Evolutionary conservation across 2,888 invertebrate species (phyloP).

Genomic region (Troides oblongomaculatus): DNA sequence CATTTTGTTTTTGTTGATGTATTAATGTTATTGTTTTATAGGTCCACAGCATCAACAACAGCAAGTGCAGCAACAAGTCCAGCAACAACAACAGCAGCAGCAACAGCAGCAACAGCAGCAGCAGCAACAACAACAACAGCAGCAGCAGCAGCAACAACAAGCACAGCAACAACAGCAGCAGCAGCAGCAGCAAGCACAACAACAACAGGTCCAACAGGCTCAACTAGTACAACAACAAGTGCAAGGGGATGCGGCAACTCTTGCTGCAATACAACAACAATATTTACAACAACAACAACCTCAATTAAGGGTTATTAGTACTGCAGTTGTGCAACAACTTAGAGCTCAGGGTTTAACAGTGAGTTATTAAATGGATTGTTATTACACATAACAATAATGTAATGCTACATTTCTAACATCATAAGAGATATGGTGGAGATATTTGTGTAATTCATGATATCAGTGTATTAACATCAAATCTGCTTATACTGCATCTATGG

Average conservation of each 20-base stretch:
- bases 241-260: conserved; percentile 70
- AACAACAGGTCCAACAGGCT: conserved; percentile 64
- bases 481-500: conserved; percentile 5
- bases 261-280: conserved; percentile 75
- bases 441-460: conserved; percentile 2
- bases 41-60: conserved; percentile 43
- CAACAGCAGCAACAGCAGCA: conserved; percentile 42
- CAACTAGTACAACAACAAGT: conserved; percentile 56
- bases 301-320: conserved; percentile 80
- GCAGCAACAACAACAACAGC: conserved; percentile 46
- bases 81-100: conserved; percentile 41
- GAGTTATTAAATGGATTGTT: conserved; percentile 39
- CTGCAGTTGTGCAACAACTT: conserved; percentile 80
- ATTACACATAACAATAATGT: conserved; percentile 22
- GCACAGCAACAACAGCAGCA: conserved; percentile 48
- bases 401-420: conserved; percentile 6
- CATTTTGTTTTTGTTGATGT: background rate
- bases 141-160: conserved; percentile 49
- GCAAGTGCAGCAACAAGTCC: conserved; percentile 38
- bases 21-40: conserved; percentile 18
- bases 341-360: conserved; percentile 77
- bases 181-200: conserved; percentile 59
- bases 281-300: conserved; percentile 77
- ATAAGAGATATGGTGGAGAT: conserved; percentile 5
- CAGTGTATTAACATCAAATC: conserved; percentile 2